Conservation (phyloP, 2,888 invertebrate species). For the Atrina japonica region DNA sequence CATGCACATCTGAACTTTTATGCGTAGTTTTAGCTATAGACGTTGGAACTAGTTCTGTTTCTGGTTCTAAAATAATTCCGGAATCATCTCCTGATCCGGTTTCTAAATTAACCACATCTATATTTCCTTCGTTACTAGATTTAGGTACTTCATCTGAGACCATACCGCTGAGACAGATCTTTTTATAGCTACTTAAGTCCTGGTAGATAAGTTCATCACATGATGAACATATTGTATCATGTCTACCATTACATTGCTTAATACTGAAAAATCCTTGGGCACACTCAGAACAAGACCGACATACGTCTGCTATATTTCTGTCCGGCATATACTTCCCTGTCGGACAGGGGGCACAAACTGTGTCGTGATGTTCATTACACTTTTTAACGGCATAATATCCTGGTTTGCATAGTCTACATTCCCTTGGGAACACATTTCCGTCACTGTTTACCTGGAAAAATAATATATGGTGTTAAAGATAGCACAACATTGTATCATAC, state of each 20-base stretch:
- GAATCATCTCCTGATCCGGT: conserved; percentile 14
- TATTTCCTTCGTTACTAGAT: not conserved
- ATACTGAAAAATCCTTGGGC: conserved; percentile 48
- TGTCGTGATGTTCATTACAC: conserved; percentile 54
- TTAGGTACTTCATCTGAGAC: not conserved
- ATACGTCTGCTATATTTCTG: conserved; percentile 38
- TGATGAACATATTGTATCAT: conserved; percentile 55
- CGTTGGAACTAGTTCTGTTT: not conserved
- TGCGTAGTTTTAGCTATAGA: too few relatives aligned
- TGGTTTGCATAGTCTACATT: conserved; percentile 55
- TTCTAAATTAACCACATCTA: conserved; percentile 2
- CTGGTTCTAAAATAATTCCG: conserved; percentile 17
- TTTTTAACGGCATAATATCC: conserved; percentile 55
- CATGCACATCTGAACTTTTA: not conserved
- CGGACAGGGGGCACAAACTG: conserved; percentile 58
- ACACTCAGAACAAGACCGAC: conserved; percentile 55
- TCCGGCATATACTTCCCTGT: conserved; percentile 44
- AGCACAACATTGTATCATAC: too few relatives aligned
- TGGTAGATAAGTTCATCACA: conserved; percentile 39
- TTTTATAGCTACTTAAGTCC: conserved; percentile 13
- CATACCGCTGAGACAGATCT: conserved; percentile 3
- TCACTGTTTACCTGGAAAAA: conserved; percentile 11
- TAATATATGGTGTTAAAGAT: not conserved
- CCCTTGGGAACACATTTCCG: conserved; percentile 3
- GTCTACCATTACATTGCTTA: conserved; percentile 45